Evolutionary conservation across 2,113 vertebrate genomes (phyloP).

Genomic region (Ailurus styani): DNA sequence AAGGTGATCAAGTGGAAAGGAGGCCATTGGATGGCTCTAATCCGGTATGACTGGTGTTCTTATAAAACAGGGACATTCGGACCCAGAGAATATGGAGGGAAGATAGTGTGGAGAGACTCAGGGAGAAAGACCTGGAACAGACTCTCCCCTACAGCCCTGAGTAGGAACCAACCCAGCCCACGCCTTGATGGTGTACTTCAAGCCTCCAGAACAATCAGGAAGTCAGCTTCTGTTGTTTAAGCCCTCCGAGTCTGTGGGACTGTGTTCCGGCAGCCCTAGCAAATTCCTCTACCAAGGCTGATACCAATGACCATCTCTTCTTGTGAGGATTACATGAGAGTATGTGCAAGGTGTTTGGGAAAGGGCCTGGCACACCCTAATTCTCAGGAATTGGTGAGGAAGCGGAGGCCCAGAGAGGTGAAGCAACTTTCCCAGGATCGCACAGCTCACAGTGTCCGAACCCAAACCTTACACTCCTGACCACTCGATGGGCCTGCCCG

Average conservation of each 20-base stretch:
- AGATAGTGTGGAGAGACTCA: neutral
- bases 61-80: neutral
- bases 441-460: neutral
- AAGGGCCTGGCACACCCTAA: neutral
- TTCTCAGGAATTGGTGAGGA: neutral
- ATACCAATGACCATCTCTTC: fast-evolving
- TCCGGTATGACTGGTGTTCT: neutral
- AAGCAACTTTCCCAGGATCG: neutral
- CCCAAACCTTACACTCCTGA: neutral
- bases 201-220: neutral
- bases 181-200: neutral
- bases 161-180: neutral
- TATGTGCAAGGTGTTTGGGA: neutral
- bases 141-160: neutral
- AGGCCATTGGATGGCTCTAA: neutral
- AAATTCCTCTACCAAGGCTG: neutral
- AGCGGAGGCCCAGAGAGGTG: neutral
- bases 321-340: neutral
- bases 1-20: neutral
- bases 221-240: neutral
- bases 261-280: neutral
- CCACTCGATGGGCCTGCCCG: fast-evolving
- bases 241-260: neutral
- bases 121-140: neutral
- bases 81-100: neutral